phyloP scores from a whole-genome alignment of 1,140 invertebrate genomes.

The Teleogryllus occipitalis region DNA sequence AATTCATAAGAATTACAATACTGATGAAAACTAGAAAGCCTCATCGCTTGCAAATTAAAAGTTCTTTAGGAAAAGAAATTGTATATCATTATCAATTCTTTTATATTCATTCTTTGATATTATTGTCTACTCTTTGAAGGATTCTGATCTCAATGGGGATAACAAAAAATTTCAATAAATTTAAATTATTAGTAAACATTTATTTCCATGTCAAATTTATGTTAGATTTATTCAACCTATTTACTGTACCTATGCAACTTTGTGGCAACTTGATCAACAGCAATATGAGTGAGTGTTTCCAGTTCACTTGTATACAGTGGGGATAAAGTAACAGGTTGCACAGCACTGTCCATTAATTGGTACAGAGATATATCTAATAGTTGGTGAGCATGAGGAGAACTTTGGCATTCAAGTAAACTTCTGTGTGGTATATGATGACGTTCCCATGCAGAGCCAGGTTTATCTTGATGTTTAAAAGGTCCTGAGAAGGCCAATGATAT shows the following conservation, averaged over 20 bases:
- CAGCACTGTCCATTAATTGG: constrained; percentile 79
- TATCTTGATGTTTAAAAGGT: constrained; percentile 76
- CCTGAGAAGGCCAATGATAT: constrained; percentile 79
- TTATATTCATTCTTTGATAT: no score
- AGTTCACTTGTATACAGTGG: constrained; percentile 63
- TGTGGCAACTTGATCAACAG: constrained; percentile 62
- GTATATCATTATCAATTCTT: no score
- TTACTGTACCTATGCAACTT: constrained; percentile 45
- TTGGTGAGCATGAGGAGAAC: constrained; percentile 28
- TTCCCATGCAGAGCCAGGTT: constrained; percentile 70
- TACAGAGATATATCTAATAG: constrained; percentile 65
- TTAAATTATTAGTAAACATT: neutral
- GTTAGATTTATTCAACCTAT: neutral
- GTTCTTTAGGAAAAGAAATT: no score
- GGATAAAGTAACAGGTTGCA: constrained; percentile 57
- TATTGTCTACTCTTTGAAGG: no score
- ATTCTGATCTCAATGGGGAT: no score
- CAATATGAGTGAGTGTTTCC: constrained; percentile 70
- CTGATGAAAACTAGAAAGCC: neutral
- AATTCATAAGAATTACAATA: constrained; percentile 7
- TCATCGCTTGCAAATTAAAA: neutral
- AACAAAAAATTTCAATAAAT: no score
- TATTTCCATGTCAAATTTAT: neutral
- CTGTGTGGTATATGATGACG: constrained; percentile 44
- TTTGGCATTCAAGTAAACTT: constrained; percentile 50